Percentiles rank a stretch among this genome's conserved stretches.
These are phyloP conservation scores for Echeneis naucrates DNA, from an alignment of 2,797 vertebrate genomes.

Conservation along the genomic window DNA sequence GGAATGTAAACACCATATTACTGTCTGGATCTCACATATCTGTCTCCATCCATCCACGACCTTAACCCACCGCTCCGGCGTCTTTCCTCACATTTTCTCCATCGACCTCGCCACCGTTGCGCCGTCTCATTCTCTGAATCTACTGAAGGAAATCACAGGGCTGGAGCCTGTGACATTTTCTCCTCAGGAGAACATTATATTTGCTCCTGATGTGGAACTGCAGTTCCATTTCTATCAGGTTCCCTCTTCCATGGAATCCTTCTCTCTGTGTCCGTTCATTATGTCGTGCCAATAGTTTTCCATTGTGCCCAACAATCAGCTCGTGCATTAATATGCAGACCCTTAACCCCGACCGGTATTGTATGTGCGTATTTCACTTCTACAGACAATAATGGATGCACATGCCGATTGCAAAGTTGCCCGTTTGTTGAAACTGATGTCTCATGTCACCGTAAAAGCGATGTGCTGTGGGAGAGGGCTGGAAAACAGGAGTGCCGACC, in stretches of 20 bases:
- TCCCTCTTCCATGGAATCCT: conserved; percentile 1
- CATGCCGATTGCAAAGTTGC: background rate
- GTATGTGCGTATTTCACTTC: background rate
- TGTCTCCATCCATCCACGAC: conserved; percentile 38
- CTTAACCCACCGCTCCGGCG: background rate
- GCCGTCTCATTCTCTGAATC: conserved; percentile 5
- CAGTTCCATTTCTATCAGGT: conserved; percentile 33
- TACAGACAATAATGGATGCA: background rate
- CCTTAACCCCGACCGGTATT: conserved; percentile 1
- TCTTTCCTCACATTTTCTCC: conserved; percentile 9
- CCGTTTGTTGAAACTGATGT: conserved; percentile 5
- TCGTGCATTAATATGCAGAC: conserved; percentile 25
- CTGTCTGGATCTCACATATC: conserved; percentile 61
- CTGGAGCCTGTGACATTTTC: conserved; percentile 21
- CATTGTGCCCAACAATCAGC: conserved; percentile 19
- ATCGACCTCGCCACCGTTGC: background rate
- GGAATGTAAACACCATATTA: conserved; percentile 81
- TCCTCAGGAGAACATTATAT: conserved; percentile 28
- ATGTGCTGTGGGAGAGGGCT: background rate
- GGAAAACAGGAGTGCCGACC: conserved; percentile 16
- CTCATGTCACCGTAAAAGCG: background rate
- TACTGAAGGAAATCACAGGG: conserved; percentile 1
- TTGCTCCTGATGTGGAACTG: conserved; percentile 27
- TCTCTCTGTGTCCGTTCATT: conserved; percentile 17
- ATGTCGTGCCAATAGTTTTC: conserved; percentile 9